phyloP scores from a whole-genome alignment of 2,888 invertebrate species.

The Sphaerophoria rueppellii region DNA sequence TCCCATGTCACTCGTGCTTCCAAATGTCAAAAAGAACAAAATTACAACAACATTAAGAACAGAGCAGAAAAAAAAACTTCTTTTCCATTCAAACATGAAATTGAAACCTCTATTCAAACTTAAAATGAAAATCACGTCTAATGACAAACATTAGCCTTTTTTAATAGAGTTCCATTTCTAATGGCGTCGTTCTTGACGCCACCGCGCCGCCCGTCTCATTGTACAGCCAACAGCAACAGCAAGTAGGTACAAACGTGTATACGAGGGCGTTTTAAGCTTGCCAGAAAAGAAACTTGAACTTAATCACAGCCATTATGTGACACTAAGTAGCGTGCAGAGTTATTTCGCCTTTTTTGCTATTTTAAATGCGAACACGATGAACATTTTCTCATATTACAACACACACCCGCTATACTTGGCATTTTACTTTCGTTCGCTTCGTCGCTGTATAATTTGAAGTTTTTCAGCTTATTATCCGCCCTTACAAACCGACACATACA shows the following conservation, averaged over 20 bases:
- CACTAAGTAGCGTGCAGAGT: slow-evolving; percentile 25
- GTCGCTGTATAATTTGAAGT: neutral
- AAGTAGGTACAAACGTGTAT: too few relatives aligned
- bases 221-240: neutral
- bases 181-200: neutral
- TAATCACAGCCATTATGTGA: slow-evolving; percentile 25
- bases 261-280: slow-evolving; percentile 1
- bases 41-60: slow-evolving; percentile 10
- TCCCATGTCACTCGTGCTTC: slow-evolving; percentile 5
- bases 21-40: slow-evolving; percentile 21
- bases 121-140: slow-evolving; percentile 55
- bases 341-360: slow-evolving; percentile 3
- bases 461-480: neutral
- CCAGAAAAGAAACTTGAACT: slow-evolving; percentile 34
- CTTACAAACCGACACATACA: neutral
- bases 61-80: slow-evolving; percentile 6
- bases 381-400: slow-evolving; percentile 46
- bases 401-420: neutral
- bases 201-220: neutral
- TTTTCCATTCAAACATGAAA: slow-evolving; percentile 1
- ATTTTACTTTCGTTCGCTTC: neutral
- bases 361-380: slow-evolving; percentile 27
- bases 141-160: slow-evolving; percentile 49
- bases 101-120: slow-evolving; percentile 18
- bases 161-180: slow-evolving; percentile 29